Percentiles rank a stretch among this genome's conserved stretches.
Conservation (phyloP, 2,888 invertebrate species). For the Pollenia griseotomentosa region DNA sequence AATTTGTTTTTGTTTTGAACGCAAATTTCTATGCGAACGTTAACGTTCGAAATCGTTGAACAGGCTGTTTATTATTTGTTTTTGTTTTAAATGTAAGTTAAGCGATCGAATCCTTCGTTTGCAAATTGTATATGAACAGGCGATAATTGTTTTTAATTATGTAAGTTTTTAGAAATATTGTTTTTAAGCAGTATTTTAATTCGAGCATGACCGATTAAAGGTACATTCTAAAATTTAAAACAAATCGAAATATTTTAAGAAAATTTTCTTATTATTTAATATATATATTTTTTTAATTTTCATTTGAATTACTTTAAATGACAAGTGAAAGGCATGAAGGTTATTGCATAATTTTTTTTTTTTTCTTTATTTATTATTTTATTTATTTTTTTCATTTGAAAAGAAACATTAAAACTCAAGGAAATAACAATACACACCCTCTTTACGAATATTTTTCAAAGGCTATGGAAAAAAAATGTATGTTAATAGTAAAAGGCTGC, state of each 20-base stretch:
- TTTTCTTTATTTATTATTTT: neutral
- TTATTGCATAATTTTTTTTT: conserved; percentile 49
- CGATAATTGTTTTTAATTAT: too few relatives aligned
- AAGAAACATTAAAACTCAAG: conserved; percentile 5
- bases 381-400: neutral
- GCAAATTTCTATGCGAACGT: too few relatives aligned
- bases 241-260: conserved; percentile 1
- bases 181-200: too few relatives aligned
- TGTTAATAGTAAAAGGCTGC: neutral
- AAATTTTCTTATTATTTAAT: neutral
- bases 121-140: too few relatives aligned
- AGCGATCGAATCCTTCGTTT: too few relatives aligned
- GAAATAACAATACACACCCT: conserved; percentile 30
- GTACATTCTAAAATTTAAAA: neutral
- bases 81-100: too few relatives aligned
- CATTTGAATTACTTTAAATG: conserved; percentile 34
- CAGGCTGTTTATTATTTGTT: too few relatives aligned
- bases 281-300: neutral
- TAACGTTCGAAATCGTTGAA: too few relatives aligned
- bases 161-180: too few relatives aligned
- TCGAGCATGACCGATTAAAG: too few relatives aligned
- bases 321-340: conserved; percentile 66
- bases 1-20: too few relatives aligned
- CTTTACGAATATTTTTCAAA: conserved; percentile 1
- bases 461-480: neutral